Percentiles rank a stretch among this genome's conserved stretches.
phyloP scores from a whole-genome alignment of 2,113 vertebrate genomes.

The Callospermophilus lateralis region DNA sequence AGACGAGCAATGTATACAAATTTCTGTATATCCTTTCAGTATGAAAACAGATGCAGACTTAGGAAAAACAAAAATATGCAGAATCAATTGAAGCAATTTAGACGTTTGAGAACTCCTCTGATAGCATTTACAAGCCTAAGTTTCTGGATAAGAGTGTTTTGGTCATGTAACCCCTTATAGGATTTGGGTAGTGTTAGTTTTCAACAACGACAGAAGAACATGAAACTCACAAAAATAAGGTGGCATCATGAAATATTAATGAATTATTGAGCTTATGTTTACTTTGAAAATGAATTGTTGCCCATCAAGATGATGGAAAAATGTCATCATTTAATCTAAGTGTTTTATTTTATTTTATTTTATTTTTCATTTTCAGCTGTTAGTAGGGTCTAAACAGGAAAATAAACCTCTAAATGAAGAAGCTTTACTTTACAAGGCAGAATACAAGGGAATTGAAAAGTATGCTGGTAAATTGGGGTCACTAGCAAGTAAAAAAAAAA shows the following conservation, averaged over 20 bases:
- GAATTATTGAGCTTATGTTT: background rate
- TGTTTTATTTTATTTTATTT: background rate
- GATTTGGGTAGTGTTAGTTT: background rate
- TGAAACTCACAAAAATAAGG: background rate
- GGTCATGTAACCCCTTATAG: background rate
- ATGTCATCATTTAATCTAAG: background rate
- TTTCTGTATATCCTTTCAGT: background rate
- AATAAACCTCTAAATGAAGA: constrained; percentile 48
- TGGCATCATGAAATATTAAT: background rate
- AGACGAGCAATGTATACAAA: background rate
- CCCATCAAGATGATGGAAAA: background rate
- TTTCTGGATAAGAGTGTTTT: background rate
- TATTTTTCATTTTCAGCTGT: constrained; percentile 40
- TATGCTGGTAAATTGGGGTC: background rate
- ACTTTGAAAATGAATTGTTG: constrained; percentile 30
- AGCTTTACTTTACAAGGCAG: background rate
- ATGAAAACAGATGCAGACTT: background rate
- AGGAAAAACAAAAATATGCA: background rate
- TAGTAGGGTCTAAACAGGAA: background rate
- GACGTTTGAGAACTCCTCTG: background rate
- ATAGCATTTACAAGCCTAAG: background rate
- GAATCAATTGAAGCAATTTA: background rate
- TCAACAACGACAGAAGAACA: background rate
- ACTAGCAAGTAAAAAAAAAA: background rate
- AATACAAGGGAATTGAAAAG: background rate